Base-by-base conservation (phyloP, 2,113 vertebrate species). In the Apeltes quadracus region DNA sequence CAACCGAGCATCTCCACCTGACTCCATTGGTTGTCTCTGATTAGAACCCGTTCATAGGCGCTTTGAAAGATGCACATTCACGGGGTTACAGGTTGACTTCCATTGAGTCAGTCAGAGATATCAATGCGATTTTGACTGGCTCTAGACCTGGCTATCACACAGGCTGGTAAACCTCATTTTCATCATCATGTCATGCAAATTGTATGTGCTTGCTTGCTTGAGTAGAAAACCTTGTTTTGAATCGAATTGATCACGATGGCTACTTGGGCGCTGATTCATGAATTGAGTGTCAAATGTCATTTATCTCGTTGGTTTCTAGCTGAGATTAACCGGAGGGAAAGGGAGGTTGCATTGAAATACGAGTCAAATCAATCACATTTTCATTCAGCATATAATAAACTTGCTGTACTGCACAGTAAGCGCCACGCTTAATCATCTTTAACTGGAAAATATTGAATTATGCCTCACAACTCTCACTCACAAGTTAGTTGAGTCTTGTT, bases 21-120 rank as follows among this genome's bases (percentile, higher is more conserved):
- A 70, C 18, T 50, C 16, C 0, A 76, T 76, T 74, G 66, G 83
- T 67, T 61, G 71, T 76, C 66, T 85, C 76, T 27, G 2, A 63
- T 25, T n/a, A 12, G 56, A 71, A 68, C 34, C 46, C 22, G 11
- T 61, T 61, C 2, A 10, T 39, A 23, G 54, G 58, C 54, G 27
- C 41, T 58, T 32, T 23, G 13, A 63, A 29, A 23, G 22, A 62
- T 14, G 34, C 7, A 61, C 38, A 74, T 34, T 72, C 27, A 36
- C 22, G 7, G 39, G 29, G 34, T 9, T n/a, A 38, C 15, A 43
- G 14, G 1, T 56, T 15, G 4, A 46, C 48, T 51, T 74, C n/a
- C 18, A 41, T 27, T 27, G 7, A 18, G 5, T 59, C 15, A 43
- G 20, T 41, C 20, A 29, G 5, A n/a, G 27, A 65, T 34, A 27